Percentiles rank a stretch among this genome's conserved stretches.
Conservation (phyloP, 2,113 vertebrate genomes). For the Cygnus buccinator region DNA sequence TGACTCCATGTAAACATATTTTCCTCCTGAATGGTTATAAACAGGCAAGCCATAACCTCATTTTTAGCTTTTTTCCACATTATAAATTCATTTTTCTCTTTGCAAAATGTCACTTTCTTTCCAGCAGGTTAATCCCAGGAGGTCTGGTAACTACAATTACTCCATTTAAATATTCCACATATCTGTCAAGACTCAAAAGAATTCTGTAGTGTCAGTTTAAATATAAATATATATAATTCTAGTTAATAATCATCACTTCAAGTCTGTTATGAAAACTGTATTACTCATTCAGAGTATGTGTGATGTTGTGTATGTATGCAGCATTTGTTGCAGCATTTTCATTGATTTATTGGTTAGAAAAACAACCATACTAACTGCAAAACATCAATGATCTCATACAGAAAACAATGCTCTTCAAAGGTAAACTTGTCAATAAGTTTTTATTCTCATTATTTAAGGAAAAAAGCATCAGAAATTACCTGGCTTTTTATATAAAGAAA, state of each 20-base stretch:
- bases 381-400: constrained; percentile 55
- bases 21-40: constrained; percentile 61
- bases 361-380: constrained; percentile 48
- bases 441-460: constrained; percentile 42
- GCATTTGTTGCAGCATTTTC: constrained; percentile 63
- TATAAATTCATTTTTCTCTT: constrained; percentile 75
- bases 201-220: constrained; percentile 84
- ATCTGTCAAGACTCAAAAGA: constrained; percentile 83
- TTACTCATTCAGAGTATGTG: constrained; percentile 70
- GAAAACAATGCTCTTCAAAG: constrained; percentile 65
- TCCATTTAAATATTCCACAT: constrained; percentile 81
- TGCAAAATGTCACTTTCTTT: constrained; percentile 78
- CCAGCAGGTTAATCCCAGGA: constrained; percentile 80
- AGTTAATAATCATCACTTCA: constrained; percentile 80
- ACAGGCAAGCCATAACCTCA: constrained; percentile 68
- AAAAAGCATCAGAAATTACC: constrained; percentile 56
- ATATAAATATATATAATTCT: constrained; percentile 85
- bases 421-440: constrained; percentile 66
- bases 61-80: constrained; percentile 63
- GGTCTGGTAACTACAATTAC: constrained; percentile 81
- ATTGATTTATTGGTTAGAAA: constrained; percentile 77
- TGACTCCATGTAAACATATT: constrained; percentile 68
- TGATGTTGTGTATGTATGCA: constrained; percentile 51
- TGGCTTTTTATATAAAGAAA: constrained; percentile 43
- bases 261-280: constrained; percentile 77